Base-by-base conservation (phyloP, 2,797 vertebrate genomes). In the Pempheris klunzingeri region DNA sequence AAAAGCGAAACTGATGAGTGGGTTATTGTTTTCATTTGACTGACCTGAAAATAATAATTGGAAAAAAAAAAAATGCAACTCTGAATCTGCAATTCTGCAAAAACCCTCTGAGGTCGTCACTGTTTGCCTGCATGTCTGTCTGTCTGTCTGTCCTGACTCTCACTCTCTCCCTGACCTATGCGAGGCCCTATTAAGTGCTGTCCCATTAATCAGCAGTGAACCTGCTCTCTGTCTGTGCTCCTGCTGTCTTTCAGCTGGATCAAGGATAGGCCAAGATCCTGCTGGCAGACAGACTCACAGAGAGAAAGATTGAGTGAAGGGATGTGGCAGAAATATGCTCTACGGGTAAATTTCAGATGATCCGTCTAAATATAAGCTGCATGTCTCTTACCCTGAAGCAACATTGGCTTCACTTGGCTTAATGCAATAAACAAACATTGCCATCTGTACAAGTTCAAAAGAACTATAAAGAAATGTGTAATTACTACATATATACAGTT, bases 141-240 rank as follows among this genome's bases (percentile, higher is more conserved):
- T 13, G 22, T 30, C 24, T 57, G 20, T 24, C 20, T 1, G 38
- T 39, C 5, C 5, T 8, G 30, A 44, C 67, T 49, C 59, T 17
- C 49, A 1, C 4, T 44, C 28, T 59, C 66, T 58, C 74, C 22
- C 14, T 55, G 76, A 82, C 76, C 87, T 76, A 24, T 30, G 46
- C n/a, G 73, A 66, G 39, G 14, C 14, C 58, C 54, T 5, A 52
- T 78, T 58, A 69, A 43, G 55, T 26, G 38, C 12, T 4, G 54
- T 64, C 34, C 46, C 70, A 81, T 89, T 88, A 81, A 84, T 89
- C 85, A 85, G 57, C 0, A 17, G 46, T 9, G 44, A 73, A 49
- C 24, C 39, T n/a, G 50, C 70, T 65, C 63, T 77, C 11, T 61
- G 63, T 26, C 47, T 17, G 67, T 17, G 3, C 53, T 22, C 60